phyloP scores from a whole-genome alignment of 2,113 vertebrate genomes.

The Cyprinodon variegatus region DNA sequence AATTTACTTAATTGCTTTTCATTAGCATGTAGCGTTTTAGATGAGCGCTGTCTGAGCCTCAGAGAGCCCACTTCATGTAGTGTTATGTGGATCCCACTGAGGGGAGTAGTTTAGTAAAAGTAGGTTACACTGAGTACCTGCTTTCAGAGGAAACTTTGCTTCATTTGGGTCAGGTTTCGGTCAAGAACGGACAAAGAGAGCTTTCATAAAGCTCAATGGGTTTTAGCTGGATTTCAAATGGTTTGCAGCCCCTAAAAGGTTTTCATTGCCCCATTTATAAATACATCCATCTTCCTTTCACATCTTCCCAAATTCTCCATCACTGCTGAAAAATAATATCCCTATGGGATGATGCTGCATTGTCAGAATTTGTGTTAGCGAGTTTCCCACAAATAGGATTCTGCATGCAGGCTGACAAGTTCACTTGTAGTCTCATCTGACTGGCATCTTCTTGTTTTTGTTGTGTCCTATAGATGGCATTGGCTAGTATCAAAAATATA shows the following conservation, averaged over 20 bases:
- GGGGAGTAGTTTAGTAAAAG: not conserved
- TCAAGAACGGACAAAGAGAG: not conserved
- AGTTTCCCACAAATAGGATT: not conserved
- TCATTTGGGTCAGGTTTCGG: slow-evolving; percentile 11
- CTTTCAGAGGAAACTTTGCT: slow-evolving; percentile 8
- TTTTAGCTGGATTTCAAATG: not conserved
- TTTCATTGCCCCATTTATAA: not conserved
- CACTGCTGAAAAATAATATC: not conserved
- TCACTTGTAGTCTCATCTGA: not conserved
- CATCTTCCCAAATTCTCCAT: not conserved
- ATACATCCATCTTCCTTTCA: not conserved
- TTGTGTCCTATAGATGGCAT: not conserved
- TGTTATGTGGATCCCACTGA: not conserved
- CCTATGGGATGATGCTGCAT: not conserved
- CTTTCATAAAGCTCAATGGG: not conserved
- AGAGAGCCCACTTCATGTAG: not conserved
- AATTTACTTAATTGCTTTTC: not conserved
- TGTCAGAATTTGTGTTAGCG: not conserved
- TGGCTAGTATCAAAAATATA: not conserved
- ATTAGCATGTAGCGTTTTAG: not conserved
- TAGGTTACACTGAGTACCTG: slow-evolving; percentile 3
- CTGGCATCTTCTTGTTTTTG: not conserved
- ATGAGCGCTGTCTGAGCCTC: not conserved
- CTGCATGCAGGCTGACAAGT: not conserved
- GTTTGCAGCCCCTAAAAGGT: not conserved